These are phyloP conservation scores for Phocides pigmalion DNA, from an alignment of 1,140 invertebrate species.

Conservation along the genomic window DNA sequence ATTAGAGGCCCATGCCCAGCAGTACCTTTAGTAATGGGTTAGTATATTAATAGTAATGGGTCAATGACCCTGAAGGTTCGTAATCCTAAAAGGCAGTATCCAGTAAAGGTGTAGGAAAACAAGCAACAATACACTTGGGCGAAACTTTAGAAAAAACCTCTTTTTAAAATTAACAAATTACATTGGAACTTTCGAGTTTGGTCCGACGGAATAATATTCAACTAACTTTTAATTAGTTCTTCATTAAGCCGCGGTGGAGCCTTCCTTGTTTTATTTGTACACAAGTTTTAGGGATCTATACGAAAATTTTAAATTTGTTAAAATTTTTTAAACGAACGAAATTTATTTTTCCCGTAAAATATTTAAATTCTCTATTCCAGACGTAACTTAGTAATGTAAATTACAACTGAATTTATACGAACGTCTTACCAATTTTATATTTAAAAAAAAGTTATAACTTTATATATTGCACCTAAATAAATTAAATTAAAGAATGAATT, in stretches of 20 bases:
- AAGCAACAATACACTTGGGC: constrained; percentile 17
- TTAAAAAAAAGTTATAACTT: too few relatives aligned
- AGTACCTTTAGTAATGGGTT: too few relatives aligned
- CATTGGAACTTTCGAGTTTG: constrained; percentile 25
- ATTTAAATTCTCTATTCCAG: not conserved
- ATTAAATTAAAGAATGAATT: too few relatives aligned
- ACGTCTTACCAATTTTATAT: too few relatives aligned
- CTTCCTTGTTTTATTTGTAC: constrained; percentile 41
- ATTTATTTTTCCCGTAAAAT: too few relatives aligned
- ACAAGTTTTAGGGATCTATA: constrained; percentile 32
- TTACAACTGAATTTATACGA: too few relatives aligned
- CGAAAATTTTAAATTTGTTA: not conserved
- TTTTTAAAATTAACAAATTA: constrained; percentile 37
- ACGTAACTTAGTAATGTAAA: too few relatives aligned
- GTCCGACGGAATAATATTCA: constrained; percentile 41
- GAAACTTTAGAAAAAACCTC: constrained; percentile 24
- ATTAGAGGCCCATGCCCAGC: too few relatives aligned
- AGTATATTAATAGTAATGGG: too few relatives aligned
- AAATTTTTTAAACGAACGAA: too few relatives aligned
- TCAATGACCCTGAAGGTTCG: too few relatives aligned
- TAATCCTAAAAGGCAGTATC: constrained; percentile 1
- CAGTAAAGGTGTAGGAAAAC: constrained; percentile 1
- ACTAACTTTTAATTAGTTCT: constrained; percentile 55
- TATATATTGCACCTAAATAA: too few relatives aligned
- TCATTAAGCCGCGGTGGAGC: constrained; percentile 40